phyloP scores from a whole-genome alignment of 2,113 vertebrate species.

The Eulemur rufifrons region DNA sequence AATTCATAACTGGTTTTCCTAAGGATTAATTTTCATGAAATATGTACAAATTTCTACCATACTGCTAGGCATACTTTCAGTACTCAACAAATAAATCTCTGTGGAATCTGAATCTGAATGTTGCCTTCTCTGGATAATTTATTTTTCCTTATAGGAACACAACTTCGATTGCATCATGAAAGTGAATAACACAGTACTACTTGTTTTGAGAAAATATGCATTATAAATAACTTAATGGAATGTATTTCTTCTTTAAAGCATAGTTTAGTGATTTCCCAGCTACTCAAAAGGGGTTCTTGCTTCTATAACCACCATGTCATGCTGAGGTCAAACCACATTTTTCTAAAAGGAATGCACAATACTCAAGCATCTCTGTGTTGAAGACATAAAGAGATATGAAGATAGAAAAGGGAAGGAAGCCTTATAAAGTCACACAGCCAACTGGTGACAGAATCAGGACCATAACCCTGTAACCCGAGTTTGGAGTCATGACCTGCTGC shows the following conservation, averaged over 20 bases:
- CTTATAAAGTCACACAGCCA: background rate
- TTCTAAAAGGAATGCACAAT: background rate
- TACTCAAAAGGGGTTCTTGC: background rate
- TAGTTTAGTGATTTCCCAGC: background rate
- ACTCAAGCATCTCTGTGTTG: background rate
- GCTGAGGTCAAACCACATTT: background rate
- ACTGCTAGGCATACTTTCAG: background rate
- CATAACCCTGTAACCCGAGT: background rate
- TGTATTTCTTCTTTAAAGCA: background rate
- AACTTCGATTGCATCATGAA: background rate
- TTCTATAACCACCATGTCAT: background rate
- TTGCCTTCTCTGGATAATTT: background rate
- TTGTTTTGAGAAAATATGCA: background rate
- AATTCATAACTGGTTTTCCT: background rate
- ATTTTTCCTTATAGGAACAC: background rate
- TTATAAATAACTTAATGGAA: background rate
- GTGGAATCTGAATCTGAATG: background rate
- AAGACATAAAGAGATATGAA: background rate
- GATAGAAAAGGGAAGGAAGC: background rate
- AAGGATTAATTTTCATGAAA: background rate
- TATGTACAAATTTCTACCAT: background rate
- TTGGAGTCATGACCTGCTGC: no score
- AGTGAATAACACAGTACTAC: background rate
- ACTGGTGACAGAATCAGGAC: background rate
- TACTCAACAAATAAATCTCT: background rate